Percentiles rank a stretch among this genome's conserved stretches.
Conservation (phyloP, 2,113 vertebrate species). For the Neolamprologus caudopunctatus region DNA sequence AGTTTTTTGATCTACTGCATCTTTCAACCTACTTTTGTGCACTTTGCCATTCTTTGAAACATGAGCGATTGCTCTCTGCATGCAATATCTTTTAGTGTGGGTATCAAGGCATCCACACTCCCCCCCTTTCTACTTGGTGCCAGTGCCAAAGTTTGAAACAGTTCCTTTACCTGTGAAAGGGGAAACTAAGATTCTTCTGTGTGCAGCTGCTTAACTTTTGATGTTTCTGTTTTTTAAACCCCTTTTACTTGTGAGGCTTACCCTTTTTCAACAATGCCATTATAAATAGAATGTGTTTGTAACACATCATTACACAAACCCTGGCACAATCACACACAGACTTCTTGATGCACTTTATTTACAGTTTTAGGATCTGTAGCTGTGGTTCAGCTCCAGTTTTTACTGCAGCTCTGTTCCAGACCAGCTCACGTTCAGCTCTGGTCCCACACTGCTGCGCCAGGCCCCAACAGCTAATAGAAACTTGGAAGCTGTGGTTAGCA, state of each 20-base stretch:
- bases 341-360: fast-evolving
- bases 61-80: background rate
- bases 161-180: background rate
- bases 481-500: background rate
- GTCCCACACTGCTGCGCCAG: background rate
- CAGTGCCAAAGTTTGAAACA: background rate
- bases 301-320: fast-evolving
- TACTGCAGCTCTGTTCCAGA: background rate
- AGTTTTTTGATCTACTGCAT: background rate
- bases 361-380: background rate
- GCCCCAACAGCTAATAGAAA: background rate
- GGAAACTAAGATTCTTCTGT: background rate
- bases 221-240: background rate
- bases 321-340: background rate
- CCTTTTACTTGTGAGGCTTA: background rate
- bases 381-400: background rate
- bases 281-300: background rate
- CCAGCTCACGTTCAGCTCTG: background rate
- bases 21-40: background rate
- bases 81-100: background rate
- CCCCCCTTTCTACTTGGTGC: background rate
- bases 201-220: background rate
- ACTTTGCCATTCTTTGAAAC: background rate
- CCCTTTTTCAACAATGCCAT: background rate
- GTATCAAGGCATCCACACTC: background rate